These are phyloP conservation scores for Timandra comae DNA, from an alignment of 2,888 invertebrate genomes.

Conservation along the genomic window DNA sequence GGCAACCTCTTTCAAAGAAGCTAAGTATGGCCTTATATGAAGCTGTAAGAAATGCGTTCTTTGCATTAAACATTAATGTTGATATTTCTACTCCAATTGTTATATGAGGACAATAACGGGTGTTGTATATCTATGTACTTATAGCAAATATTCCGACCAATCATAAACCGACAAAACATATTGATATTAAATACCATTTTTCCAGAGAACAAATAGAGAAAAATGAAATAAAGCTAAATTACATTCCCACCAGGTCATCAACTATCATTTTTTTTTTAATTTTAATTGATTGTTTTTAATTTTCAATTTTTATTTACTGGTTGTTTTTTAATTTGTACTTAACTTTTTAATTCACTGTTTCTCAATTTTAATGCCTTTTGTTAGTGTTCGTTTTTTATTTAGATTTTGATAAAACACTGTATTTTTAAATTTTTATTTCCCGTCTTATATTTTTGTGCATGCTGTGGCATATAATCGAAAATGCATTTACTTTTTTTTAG, in stretches of 20 bases:
- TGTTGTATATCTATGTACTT: too few species aligned
- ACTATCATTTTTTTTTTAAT: constrained; percentile 11
- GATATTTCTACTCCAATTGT: neutral
- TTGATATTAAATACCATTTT: constrained; percentile 9
- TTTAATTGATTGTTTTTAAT: too few species aligned
- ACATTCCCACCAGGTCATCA: constrained; percentile 20
- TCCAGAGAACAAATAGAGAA: constrained; percentile 15
- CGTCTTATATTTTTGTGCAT: too few species aligned
- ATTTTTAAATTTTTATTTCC: too few species aligned
- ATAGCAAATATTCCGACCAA: constrained; percentile 2
- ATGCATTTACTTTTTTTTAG: too few species aligned
- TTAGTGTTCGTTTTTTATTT: too few species aligned
- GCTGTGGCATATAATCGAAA: too few species aligned
- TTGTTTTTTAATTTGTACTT: too few species aligned
- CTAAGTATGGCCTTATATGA: constrained; percentile 5
- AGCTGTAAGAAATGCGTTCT: constrained; percentile 2
- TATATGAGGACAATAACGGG: constrained; percentile 1
- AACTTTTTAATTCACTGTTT: too few species aligned
- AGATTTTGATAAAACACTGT: too few species aligned
- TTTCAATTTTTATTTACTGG: too few species aligned
- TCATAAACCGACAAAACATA: neutral
- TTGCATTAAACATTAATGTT: constrained; percentile 1
- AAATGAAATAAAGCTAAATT: constrained; percentile 18
- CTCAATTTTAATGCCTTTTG: too few species aligned
- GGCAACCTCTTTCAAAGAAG: constrained; percentile 2